A percentile compares a stretch with the other conserved stretches of the same genome.
Conservation (phyloP, 2,888 invertebrate genomes). For the Malthinus seriepunctatus region DNA sequence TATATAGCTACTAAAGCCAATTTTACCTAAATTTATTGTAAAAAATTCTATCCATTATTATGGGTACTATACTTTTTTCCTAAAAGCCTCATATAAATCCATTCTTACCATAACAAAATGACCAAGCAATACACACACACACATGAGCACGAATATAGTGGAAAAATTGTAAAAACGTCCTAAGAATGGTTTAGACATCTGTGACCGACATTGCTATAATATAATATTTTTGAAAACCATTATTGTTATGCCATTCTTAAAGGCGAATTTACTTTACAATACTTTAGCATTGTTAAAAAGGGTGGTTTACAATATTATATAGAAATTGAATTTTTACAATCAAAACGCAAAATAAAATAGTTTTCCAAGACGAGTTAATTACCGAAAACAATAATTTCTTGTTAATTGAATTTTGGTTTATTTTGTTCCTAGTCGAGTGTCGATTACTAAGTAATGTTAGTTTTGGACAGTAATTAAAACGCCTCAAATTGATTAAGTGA, state of each 20-base stretch:
- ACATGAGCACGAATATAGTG: conserved; percentile 36
- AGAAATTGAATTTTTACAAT: conserved; percentile 54
- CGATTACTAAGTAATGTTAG: conserved; percentile 31
- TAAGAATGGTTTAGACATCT: conserved; percentile 40
- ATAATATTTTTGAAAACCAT: conserved; percentile 23
- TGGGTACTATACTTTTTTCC: neutral
- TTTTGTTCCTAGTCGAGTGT: conserved; percentile 12
- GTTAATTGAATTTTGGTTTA: conserved; percentile 5
- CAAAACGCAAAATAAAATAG: no score
- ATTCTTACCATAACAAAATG: conserved; percentile 28
- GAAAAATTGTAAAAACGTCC: conserved; percentile 37
- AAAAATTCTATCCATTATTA: no score
- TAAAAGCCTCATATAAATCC: neutral
- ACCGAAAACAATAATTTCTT: neutral
- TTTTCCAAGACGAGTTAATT: no score
- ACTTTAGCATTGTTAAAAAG: conserved; percentile 44
- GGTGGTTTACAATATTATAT: conserved; percentile 49
- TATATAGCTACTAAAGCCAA: no score
- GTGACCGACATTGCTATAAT: conserved; percentile 39
- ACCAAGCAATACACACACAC: conserved; percentile 29
- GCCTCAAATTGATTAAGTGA: conserved; percentile 30
- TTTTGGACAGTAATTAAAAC: conserved; percentile 32
- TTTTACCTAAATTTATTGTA: no score
- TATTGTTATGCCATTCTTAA: conserved; percentile 28
- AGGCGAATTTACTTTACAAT: conserved; percentile 32